Conservation (phyloP, 1,140 invertebrate genomes). For the Berghia stephanieae region DNA sequence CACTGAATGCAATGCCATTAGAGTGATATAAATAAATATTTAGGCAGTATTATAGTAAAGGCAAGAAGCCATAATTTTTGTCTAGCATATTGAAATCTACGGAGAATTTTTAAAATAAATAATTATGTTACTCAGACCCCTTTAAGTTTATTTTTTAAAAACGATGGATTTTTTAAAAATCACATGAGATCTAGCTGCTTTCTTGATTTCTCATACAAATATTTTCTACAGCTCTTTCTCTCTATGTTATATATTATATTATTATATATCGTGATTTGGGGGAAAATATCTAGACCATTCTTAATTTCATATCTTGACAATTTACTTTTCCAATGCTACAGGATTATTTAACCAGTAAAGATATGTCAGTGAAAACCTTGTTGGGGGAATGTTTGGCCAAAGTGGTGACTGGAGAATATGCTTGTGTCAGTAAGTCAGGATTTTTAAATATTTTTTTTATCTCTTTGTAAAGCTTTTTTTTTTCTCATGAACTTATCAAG, state of each 20-base stretch:
- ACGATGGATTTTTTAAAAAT: not conserved
- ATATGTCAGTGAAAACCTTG: conserved; percentile 53
- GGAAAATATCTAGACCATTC: not conserved
- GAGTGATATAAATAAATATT: no score
- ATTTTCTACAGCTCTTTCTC: no score
- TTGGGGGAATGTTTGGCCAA: conserved; percentile 49
- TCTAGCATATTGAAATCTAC: no score
- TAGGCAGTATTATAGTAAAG: no score
- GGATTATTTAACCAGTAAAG: conserved; percentile 55
- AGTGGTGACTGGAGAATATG: conserved; percentile 48
- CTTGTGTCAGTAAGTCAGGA: conserved; percentile 44
- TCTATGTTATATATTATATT: no score
- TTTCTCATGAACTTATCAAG: no score
- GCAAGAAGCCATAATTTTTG: no score
- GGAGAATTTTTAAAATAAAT: no score
- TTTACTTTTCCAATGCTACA: conserved; percentile 32
- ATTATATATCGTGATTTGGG: no score
- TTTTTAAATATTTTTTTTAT: not conserved
- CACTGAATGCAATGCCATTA: not conserved
- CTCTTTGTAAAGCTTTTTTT: no score
- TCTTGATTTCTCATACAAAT: not conserved
- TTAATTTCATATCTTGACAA: not conserved
- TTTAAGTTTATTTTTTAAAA: not conserved
- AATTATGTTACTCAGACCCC: not conserved
- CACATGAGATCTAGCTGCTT: not conserved